Percentiles rank a stretch among this genome's conserved stretches.
These are phyloP conservation scores for roundworm (Caenorhabditis elegans) DNA, from an alignment of 1,140 invertebrate species.

Conservation along the genomic window WBcel235 BX284605.5:9654501-9655000, in stretches of 20 bases:
- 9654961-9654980: too few relatives aligned
- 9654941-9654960: too few relatives aligned
- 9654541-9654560: not conserved
- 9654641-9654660: conserved; percentile 4
- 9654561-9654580: not conserved
- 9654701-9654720: not conserved
- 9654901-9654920: too few relatives aligned
- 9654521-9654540: not conserved
- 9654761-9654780: not conserved
- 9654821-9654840: not conserved
- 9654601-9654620: not conserved
- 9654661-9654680: not conserved
- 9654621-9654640: not conserved
- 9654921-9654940: too few relatives aligned
- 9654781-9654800: not conserved
- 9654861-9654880: not conserved
- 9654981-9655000: too few relatives aligned
- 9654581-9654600: not conserved
- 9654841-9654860: conserved; percentile 25
- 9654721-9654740: not conserved
- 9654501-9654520: not conserved
- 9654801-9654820: conserved; percentile 18
- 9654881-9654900: too few relatives aligned
- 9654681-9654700: not conserved
- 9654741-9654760: too few relatives aligned